These are phyloP conservation scores for Rhimphoctona megacephalus DNA, from an alignment of 2,888 invertebrate genomes.

Conservation along the genomic window DNA sequence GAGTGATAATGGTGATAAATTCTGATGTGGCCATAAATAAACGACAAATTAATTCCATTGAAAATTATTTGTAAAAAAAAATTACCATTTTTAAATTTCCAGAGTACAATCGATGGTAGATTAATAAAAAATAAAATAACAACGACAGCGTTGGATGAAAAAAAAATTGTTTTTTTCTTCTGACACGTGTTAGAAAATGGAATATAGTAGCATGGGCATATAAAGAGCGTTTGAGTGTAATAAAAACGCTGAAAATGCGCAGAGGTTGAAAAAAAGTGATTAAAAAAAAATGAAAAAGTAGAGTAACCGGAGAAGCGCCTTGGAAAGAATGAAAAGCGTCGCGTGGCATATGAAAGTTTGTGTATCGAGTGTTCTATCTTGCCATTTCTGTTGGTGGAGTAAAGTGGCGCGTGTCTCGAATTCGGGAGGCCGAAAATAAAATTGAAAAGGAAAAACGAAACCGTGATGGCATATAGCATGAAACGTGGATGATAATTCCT, in stretches of 20 bases:
- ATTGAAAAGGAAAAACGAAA: conserved; percentile 11
- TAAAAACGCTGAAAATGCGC: conserved; percentile 47
- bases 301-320: conserved; percentile 58
- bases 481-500: conserved; percentile 22
- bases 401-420: conserved; percentile 62
- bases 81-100: not conserved
- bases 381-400: conserved; percentile 14
- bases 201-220: not conserved
- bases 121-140: not conserved
- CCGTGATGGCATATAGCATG: not conserved
- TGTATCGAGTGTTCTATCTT: conserved; percentile 7
- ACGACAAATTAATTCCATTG: too few species aligned
- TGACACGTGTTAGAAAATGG: not conserved
- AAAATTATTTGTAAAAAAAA: not conserved
- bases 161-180: not conserved
- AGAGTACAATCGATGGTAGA: not conserved
- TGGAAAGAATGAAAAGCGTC: conserved; percentile 31
- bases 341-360: conserved; percentile 29
- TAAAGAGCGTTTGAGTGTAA: conserved; percentile 14
- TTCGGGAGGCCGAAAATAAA: conserved; percentile 63
- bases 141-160: not conserved
- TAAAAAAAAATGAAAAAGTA: conserved; percentile 12
- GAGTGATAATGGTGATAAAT: too few species aligned
- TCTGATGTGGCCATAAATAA: too few species aligned
- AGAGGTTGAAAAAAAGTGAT: conserved; percentile 18